These are phyloP conservation scores for Neocrepidodera transversa DNA, from an alignment of 2,888 invertebrate species.

Conservation along the genomic window DNA sequence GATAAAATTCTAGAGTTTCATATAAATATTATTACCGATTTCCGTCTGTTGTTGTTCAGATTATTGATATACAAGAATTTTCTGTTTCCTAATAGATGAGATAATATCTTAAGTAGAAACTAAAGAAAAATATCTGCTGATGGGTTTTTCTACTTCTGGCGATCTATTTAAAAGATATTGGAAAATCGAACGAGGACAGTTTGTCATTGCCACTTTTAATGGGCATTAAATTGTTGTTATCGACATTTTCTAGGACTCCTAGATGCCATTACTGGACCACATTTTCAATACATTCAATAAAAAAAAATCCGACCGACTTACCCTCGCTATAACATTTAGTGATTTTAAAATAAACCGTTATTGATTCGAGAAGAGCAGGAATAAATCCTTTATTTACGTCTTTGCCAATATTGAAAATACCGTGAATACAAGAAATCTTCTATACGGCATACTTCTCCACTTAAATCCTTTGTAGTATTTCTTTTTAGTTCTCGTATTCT, in stretches of 20 bases:
- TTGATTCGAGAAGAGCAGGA: not conserved
- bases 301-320: not conserved
- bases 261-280: not conserved
- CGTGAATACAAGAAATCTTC: not conserved
- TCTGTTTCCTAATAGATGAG: no score
- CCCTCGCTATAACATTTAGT: no score
- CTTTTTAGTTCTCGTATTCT: not conserved
- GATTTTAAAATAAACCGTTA: no score
- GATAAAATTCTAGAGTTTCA: no score
- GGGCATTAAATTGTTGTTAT: constrained; percentile 5
- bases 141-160: not conserved
- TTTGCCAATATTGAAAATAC: not conserved
- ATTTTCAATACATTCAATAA: not conserved
- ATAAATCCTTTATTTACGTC: not conserved
- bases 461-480: not conserved
- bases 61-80: no score
- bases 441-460: not conserved
- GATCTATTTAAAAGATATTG: constrained; percentile 2
- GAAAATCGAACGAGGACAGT: not conserved
- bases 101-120: no score
- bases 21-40: constrained; percentile 18
- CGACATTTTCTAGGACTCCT: not conserved
- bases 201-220: constrained; percentile 8
- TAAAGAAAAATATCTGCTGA: not conserved
- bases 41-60: constrained; percentile 17